Percentiles rank a stretch among this genome's conserved stretches.
These are phyloP conservation scores for Xenopus tropicalis DNA, from an alignment of 2,113 vertebrate species.

Conservation along the genomic window UCB_Xtro_10.0 CM004450.2:50270001-50270500, in stretches of 20 bases:
- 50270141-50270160: no score
- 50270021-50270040: no score
- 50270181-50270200: no score
- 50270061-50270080: no score
- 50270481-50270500: conserved; percentile 60
- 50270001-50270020: no score
- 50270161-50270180: no score
- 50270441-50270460: conserved; percentile 65
- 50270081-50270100: no score
- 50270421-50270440: conserved; percentile 65
- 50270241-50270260: conserved; percentile 45
- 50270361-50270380: conserved; percentile 68
- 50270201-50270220: no score
- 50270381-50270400: conserved; percentile 69
- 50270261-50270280: conserved; percentile 46
- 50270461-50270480: conserved; percentile 70
- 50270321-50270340: conserved; percentile 62
- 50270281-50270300: conserved; percentile 48
- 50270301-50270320: conserved; percentile 53
- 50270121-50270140: no score
- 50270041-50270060: no score
- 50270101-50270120: no score
- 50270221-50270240: no score
- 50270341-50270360: conserved; percentile 57
- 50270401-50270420: conserved; percentile 65